Evolutionary conservation across 2,113 vertebrate species (phyloP).

Genomic region (Sminthopsis crassicaudata): DNA sequence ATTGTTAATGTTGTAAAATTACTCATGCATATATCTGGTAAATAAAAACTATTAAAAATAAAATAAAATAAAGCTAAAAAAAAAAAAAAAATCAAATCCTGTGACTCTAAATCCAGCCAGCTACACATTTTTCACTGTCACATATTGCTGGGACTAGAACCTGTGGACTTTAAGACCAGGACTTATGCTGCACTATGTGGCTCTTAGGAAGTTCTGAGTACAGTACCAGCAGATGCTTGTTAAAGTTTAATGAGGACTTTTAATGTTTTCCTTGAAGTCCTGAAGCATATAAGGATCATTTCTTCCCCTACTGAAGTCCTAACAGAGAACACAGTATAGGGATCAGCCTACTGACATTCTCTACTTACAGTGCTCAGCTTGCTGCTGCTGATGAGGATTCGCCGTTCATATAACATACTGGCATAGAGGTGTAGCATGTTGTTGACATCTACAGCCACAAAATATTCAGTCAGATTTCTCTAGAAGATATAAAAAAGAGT

Average conservation of each 20-base stretch:
- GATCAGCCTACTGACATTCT: neutral
- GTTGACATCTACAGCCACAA: conserved; percentile 98
- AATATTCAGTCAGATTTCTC: conserved; percentile 99
- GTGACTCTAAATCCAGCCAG: neutral
- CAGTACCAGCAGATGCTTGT: neutral
- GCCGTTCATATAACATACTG: conserved; percentile 97
- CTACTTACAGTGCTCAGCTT: conserved; percentile 98
- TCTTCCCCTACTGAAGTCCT: neutral
- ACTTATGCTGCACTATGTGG: neutral
- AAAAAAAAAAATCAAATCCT: neutral
- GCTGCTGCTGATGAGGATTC: conserved; percentile 97
- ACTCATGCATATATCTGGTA: too few species aligned
- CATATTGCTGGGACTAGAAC: neutral
- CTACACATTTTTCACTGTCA: neutral
- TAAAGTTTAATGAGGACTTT: neutral
- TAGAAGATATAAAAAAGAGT: conserved; percentile 82
- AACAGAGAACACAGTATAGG: neutral
- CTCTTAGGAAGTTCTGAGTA: neutral
- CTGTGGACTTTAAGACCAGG: neutral
- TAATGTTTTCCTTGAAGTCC: neutral
- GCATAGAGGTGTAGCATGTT: conserved; percentile 99
- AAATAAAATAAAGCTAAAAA: too few species aligned
- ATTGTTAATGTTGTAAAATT: too few species aligned
- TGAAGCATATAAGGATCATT: neutral
- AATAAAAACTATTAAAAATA: too few species aligned